Base-by-base conservation (phyloP, 37 sponge, comb jelly and placozoan genomes). In the Oopsacas minuta region DNA sequence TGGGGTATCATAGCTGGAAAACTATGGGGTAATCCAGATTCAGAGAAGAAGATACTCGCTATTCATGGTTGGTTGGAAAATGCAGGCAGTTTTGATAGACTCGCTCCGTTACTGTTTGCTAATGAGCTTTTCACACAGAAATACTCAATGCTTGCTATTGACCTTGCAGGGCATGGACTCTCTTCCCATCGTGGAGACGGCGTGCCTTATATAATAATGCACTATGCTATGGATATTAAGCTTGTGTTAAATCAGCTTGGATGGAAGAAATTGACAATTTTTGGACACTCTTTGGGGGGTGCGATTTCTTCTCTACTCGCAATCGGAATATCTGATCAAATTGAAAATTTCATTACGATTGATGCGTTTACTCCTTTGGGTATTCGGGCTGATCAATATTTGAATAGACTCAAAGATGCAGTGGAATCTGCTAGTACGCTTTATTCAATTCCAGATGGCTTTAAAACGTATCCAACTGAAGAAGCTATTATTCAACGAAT, bases 111-210 rank as follows among this genome's bases (percentile, higher is more conserved):
- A 12, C 30, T 61, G 30, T 61, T 61, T 34, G 75, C 7, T 3
- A 61, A 61, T 61, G 75, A 61, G 3, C 28, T 25, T 25, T 61
- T 61, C 22, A 3, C 75, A 32, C 5, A 61, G 30, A 61, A 10
- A 5, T 61, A 61, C 30, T 61, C 75, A 61, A 61, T 93, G 15
- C 87, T 91, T 23, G 91, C 94, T 10, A 89, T 91, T 37, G 94
- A 93, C 87, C 75, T 81, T 83, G 89, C 94, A 36, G 94, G 94
- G 20, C 91, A 91, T 87, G 94, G 94, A 3, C 38, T 42, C 37
- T 93, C 94, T 38, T 89, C 90, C n/a, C 90, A 89, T 38, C 85
- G 94, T 36, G 88, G 90, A 38, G 81, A 37, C 28, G 90, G 90
- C 37, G 25, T 53, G 23, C 52, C 36, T 36, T 86, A 91, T 39